These are phyloP conservation scores for Apis dorsata DNA, from an alignment of 1,140 invertebrate genomes.

Conservation along the genomic window DNA sequence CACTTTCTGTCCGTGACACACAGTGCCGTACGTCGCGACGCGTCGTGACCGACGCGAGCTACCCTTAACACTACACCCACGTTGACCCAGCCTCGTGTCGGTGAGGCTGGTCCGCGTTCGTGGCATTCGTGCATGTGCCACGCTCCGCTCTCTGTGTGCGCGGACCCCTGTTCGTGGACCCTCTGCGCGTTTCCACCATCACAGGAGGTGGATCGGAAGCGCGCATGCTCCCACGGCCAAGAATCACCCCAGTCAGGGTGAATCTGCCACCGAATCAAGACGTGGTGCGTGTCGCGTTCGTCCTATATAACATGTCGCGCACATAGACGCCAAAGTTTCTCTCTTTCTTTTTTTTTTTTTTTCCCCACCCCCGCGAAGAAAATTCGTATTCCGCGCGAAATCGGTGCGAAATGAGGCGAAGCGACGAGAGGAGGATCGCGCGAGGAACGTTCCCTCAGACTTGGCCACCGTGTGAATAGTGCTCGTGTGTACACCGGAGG, in stretches of 20 bases:
- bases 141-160: constrained; percentile 17
- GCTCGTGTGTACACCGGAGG: not conserved
- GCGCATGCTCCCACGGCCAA: constrained; percentile 77
- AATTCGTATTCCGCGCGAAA: not conserved
- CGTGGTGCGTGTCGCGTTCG: constrained; percentile 70
- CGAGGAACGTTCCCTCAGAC: not conserved
- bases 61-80: constrained; percentile 21
- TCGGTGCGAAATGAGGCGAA: not conserved
- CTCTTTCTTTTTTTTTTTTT: too few species aligned
- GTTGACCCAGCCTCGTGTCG: not conserved
- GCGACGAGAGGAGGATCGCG: rapidly evolving
- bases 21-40: constrained; percentile 56
- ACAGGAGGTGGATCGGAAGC: constrained; percentile 69
- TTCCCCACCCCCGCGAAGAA: not conserved
- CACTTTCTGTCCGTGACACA: constrained; percentile 61
- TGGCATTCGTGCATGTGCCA: constrained; percentile 23
- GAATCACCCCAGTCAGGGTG: constrained; percentile 78
- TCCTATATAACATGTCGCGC: constrained; percentile 64
- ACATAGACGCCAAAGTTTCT: constrained; percentile 45
- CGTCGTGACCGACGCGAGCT: constrained; percentile 49
- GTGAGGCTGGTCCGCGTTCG: constrained; percentile 21
- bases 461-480: not conserved
- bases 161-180: constrained; percentile 53
- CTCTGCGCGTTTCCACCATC: constrained; percentile 66
- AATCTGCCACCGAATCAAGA: constrained; percentile 78